Evolutionary conservation across 2,797 vertebrate species (phyloP).

Genomic region (Galaxias olidus): DNA sequence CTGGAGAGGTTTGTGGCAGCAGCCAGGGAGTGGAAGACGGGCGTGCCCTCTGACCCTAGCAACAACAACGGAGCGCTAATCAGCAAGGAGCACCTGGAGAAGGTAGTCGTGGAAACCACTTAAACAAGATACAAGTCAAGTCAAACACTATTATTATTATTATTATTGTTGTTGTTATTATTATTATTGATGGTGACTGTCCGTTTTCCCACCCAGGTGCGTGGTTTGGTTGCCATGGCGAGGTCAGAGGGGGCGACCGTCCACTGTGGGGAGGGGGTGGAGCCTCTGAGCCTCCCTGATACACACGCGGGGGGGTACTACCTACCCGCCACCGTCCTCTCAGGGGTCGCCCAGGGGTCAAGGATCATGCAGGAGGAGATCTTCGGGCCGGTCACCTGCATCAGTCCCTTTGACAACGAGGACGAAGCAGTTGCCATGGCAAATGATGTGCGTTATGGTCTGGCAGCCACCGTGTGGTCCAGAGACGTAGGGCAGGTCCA

Average conservation of each 20-base stretch:
- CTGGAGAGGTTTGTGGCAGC: constrained; percentile 88
- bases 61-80: constrained; percentile 87
- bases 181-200: not conserved
- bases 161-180: not conserved
- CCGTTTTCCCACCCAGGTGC: constrained; percentile 80
- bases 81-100: constrained; percentile 92
- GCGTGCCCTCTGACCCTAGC: constrained; percentile 81
- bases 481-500: constrained; percentile 82
- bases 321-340: constrained; percentile 88
- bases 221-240: constrained; percentile 84
- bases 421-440: constrained; percentile 87
- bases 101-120: constrained; percentile 69
- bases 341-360: constrained; percentile 82
- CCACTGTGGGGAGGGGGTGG: constrained; percentile 91
- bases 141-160: not conserved
- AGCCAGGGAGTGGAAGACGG: constrained; percentile 87
- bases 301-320: constrained; percentile 85
- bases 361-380: constrained; percentile 96
- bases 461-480: constrained; percentile 91
- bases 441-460: constrained; percentile 87
- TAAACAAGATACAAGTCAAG: no score
- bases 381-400: constrained; percentile 92
- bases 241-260: constrained; percentile 82
- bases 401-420: constrained; percentile 88
- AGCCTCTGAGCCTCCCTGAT: constrained; percentile 77